phyloP scores from a whole-genome alignment of 2,797 vertebrate genomes.

The Molossus alvarezi region DNA sequence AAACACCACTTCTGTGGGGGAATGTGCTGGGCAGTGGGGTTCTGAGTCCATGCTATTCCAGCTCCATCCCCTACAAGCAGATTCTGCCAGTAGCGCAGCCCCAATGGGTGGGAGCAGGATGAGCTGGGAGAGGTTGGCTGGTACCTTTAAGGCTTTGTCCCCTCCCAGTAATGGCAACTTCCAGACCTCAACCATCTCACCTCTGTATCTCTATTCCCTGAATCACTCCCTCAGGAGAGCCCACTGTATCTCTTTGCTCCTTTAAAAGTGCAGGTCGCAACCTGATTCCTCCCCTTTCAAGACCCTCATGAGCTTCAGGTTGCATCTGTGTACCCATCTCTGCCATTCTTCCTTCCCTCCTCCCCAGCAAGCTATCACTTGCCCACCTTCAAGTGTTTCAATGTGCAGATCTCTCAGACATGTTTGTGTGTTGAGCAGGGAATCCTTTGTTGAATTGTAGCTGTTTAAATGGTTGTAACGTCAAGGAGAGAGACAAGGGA shows the following conservation, averaged over 20 bases:
- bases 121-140: background rate
- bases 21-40: no score
- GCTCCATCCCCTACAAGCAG: no score
- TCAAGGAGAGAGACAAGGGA: background rate
- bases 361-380: background rate
- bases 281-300: background rate
- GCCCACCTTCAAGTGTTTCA: background rate
- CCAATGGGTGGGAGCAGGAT: background rate
- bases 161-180: background rate
- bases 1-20: no score
- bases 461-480: background rate
- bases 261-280: background rate
- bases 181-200: background rate
- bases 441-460: background rate
- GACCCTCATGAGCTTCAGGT: background rate
- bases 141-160: background rate
- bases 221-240: background rate
- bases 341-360: background rate
- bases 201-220: background rate
- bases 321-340: background rate
- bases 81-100: background rate
- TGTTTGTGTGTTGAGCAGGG: background rate
- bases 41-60: no score
- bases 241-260: background rate
- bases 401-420: background rate